Evolutionary conservation across 2,888 invertebrate genomes (phyloP).

Genomic region (Omphaloscelis lunosa): DNA sequence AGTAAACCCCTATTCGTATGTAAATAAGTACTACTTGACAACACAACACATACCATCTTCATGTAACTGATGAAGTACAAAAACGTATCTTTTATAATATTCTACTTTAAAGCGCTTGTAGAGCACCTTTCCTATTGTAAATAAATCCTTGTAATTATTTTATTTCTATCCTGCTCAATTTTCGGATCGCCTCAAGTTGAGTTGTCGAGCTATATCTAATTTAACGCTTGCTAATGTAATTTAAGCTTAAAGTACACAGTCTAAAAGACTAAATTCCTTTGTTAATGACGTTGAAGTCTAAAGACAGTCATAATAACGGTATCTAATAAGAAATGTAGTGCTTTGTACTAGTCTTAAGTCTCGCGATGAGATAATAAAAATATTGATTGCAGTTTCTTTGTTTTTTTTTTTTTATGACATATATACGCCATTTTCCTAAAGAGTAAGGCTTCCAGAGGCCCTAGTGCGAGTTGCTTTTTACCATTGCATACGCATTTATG

Average conservation of each 20-base stretch:
- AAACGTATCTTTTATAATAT: constrained; percentile 48
- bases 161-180: constrained; percentile 34
- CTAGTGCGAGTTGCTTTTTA: too few relatives aligned
- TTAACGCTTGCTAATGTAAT: constrained; percentile 47
- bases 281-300: constrained; percentile 43
- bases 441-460: neutral
- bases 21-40: constrained; percentile 20
- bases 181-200: constrained; percentile 13
- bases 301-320: constrained; percentile 55
- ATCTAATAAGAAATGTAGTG: constrained; percentile 56
- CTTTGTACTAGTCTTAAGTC: constrained; percentile 72
- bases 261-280: constrained; percentile 65
- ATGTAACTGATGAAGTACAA: constrained; percentile 71
- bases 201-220: constrained; percentile 26
- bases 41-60: constrained; percentile 39
- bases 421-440: neutral
- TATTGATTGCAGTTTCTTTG: constrained; percentile 32
- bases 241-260: constrained; percentile 64
- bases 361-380: constrained; percentile 64
- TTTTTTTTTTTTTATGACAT: too few relatives aligned
- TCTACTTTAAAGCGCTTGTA: constrained; percentile 22
- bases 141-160: constrained; percentile 53
- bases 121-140: constrained; percentile 40
- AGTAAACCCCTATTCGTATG: neutral
- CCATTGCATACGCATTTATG: too few relatives aligned